These are phyloP conservation scores for Diorhabda sublineata DNA, from an alignment of 1,140 invertebrate genomes.

Conservation along the genomic window DNA sequence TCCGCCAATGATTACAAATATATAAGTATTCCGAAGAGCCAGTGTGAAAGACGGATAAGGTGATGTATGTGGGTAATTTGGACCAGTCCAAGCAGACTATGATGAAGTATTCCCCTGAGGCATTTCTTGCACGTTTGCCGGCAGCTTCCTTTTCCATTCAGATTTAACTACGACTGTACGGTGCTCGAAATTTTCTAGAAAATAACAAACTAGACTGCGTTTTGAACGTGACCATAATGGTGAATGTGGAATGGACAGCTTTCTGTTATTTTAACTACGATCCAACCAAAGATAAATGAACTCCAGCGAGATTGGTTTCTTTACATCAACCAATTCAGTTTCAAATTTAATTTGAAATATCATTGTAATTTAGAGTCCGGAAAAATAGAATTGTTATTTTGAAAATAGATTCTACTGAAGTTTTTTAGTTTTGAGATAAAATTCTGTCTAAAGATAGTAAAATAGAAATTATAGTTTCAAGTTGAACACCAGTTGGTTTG, in stretches of 20 bases:
- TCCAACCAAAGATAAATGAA: background rate
- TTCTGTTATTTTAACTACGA: background rate
- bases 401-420: no score
- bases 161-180: conserved; percentile 10
- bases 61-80: conserved; percentile 20
- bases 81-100: conserved; percentile 14
- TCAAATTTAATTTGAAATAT: no score
- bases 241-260: background rate
- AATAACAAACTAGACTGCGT: conserved; percentile 9
- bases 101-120: conserved; percentile 12
- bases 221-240: conserved; percentile 9
- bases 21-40: conserved; percentile 16
- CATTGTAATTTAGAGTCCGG: no score
- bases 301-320: background rate
- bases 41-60: conserved; percentile 15
- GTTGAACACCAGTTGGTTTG: no score
- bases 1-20: background rate
- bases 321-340: background rate
- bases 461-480: no score
- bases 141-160: conserved; percentile 16
- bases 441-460: no score
- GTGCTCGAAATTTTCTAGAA: conserved; percentile 1
- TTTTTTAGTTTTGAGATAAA: no score
- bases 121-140: conserved; percentile 16
- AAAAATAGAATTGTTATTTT: no score